Percentiles rank a stretch among this genome's conserved stretches.
These are phyloP conservation scores for Diarsia rubi DNA, from an alignment of 2,888 invertebrate genomes.

Conservation along the genomic window DNA sequence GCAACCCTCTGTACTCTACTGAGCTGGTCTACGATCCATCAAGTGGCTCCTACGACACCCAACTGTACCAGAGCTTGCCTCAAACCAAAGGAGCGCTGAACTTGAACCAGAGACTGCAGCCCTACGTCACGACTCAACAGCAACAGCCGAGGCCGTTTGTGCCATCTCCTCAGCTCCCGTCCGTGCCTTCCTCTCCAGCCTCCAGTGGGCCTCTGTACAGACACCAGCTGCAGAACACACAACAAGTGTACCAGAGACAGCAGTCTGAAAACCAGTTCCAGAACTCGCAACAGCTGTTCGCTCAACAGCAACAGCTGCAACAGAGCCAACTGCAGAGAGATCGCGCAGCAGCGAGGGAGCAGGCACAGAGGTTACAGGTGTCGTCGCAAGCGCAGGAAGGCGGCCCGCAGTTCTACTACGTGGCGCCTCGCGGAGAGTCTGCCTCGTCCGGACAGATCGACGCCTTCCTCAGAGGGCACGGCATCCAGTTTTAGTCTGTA, in stretches of 20 bases:
- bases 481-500: constrained; percentile 91
- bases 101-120: constrained; percentile 94
- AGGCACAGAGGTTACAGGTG: constrained; percentile 83
- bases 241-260: constrained; percentile 91
- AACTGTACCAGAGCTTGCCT: constrained; percentile 94
- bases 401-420: constrained; percentile 90
- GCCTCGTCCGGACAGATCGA: constrained; percentile 94
- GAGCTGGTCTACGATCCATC: constrained; percentile 94
- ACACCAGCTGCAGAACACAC: constrained; percentile 87
- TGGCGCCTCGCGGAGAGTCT: constrained; percentile 89
- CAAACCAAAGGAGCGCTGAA: constrained; percentile 94
- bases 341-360: constrained; percentile 89
- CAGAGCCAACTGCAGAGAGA: constrained; percentile 92
- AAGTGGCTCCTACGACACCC: constrained; percentile 95
- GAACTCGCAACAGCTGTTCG: constrained; percentile 92
- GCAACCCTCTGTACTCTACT: constrained; percentile 94
- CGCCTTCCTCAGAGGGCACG: constrained; percentile 94
- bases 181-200: constrained; percentile 79
- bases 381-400: constrained; percentile 81
- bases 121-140: constrained; percentile 92
- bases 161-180: constrained; percentile 91
- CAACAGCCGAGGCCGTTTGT: constrained; percentile 90
- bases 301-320: constrained; percentile 93
- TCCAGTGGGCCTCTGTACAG: constrained; percentile 88
- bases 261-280: constrained; percentile 91